Percentiles rank a stretch among this genome's conserved stretches.
phyloP scores from a whole-genome alignment of 2,888 invertebrate species.

The Psococerastis gibbosa region DNA sequence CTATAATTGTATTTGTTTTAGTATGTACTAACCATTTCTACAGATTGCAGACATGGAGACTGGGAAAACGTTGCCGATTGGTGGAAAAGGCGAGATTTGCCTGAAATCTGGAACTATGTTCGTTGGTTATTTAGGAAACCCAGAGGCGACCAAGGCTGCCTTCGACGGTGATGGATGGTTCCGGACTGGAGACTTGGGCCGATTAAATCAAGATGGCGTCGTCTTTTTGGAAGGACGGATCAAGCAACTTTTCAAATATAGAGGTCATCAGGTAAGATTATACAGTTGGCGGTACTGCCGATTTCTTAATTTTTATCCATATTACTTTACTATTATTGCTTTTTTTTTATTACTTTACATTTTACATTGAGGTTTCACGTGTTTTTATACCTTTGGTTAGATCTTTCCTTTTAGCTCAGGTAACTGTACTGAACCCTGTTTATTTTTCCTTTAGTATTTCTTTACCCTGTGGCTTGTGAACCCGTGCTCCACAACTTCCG shows the following conservation, averaged over 20 bases:
- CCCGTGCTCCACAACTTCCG: too few relatives aligned
- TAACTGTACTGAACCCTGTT: too few relatives aligned
- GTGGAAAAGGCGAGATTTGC: conserved; percentile 1
- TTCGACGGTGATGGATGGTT: conserved; percentile 6
- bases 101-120: neutral
- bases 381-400: too few relatives aligned
- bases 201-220: neutral
- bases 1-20: neutral
- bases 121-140: neutral
- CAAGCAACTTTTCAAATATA: conserved; percentile 4
- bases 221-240: neutral
- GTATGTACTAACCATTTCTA: neutral
- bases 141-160: neutral
- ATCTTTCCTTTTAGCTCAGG: too few relatives aligned
- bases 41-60: conserved; percentile 2
- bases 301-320: too few relatives aligned
- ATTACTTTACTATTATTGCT: too few relatives aligned
- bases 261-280: neutral
- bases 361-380: too few relatives aligned
- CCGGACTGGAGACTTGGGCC: neutral
- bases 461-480: too few relatives aligned
- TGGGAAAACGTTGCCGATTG: neutral
- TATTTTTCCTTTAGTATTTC: too few relatives aligned
- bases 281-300: too few relatives aligned
- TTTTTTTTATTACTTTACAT: too few relatives aligned